These are phyloP conservation scores for Pogonocherus hispidulus DNA, from an alignment of 2,888 invertebrate genomes.

Conservation along the genomic window DNA sequence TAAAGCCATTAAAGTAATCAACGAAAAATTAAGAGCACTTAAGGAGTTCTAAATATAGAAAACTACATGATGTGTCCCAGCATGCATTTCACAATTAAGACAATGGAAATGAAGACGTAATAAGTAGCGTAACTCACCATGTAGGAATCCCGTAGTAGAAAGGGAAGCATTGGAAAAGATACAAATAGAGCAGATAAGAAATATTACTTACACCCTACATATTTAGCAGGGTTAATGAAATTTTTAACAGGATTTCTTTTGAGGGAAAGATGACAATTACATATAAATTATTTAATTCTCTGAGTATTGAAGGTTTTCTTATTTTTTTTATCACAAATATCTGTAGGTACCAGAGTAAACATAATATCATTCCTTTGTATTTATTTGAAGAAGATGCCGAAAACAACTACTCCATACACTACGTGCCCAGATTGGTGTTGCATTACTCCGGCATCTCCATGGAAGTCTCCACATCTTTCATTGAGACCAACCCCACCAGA, in stretches of 20 bases:
- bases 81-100: conserved; percentile 7
- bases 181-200: conserved; percentile 77
- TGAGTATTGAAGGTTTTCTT: no score
- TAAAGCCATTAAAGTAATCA: conserved; percentile 42
- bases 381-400: no score
- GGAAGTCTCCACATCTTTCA: no score
- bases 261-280: no score
- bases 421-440: no score
- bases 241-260: neutral
- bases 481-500: no score
- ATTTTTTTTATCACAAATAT: no score
- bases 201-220: conserved; percentile 70
- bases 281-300: no score
- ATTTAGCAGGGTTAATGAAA: conserved; percentile 31
- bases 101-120: conserved; percentile 18
- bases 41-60: conserved; percentile 39
- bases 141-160: conserved; percentile 77
- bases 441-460: no score
- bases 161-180: conserved; percentile 72
- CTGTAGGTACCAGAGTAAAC: no score
- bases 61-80: conserved; percentile 7
- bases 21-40: conserved; percentile 38
- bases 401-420: no score
- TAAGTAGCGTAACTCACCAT: conserved; percentile 70
- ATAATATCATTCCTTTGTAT: no score